phyloP scores from a whole-genome alignment of 2,888 invertebrate species.

The Acanthopleura granulata region DNA sequence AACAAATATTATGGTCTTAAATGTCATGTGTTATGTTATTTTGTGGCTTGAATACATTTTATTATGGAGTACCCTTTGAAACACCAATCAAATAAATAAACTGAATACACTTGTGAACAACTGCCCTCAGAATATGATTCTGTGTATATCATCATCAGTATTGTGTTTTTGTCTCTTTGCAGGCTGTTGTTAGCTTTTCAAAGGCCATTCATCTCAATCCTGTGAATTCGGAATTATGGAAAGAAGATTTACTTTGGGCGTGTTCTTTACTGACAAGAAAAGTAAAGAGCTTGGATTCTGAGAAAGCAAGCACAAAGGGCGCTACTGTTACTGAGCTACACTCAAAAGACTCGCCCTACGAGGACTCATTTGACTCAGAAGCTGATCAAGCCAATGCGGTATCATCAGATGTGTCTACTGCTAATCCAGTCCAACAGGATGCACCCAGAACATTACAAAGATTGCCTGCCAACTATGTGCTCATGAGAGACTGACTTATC shows the following conservation, averaged over 20 bases:
- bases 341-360: background rate
- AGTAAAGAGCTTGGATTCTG: background rate
- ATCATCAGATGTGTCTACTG: too few relatives aligned
- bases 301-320: background rate
- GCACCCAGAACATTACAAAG: background rate
- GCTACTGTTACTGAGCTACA: background rate
- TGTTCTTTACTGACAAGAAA: slow-evolving; percentile 5
- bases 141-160: background rate
- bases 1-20: too few relatives aligned
- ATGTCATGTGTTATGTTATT: too few relatives aligned
- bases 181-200: slow-evolving; percentile 66
- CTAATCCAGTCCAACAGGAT: too few relatives aligned
- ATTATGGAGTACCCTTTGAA: too few relatives aligned
- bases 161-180: slow-evolving; percentile 22
- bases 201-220: slow-evolving; percentile 68
- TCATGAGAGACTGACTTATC: slow-evolving; percentile 5
- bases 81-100: too few relatives aligned
- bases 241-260: slow-evolving; percentile 66
- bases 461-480: slow-evolving; percentile 1
- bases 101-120: too few relatives aligned
- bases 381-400: too few relatives aligned
- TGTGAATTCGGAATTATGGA: slow-evolving; percentile 62
- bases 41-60: too few relatives aligned
- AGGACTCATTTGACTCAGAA: background rate
- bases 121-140: background rate